A percentile compares a stretch with the other conserved stretches of the same genome.
Evolutionary conservation across 2,113 vertebrate genomes (phyloP).

Genomic region (Pristiophorus japonicus): DNA sequence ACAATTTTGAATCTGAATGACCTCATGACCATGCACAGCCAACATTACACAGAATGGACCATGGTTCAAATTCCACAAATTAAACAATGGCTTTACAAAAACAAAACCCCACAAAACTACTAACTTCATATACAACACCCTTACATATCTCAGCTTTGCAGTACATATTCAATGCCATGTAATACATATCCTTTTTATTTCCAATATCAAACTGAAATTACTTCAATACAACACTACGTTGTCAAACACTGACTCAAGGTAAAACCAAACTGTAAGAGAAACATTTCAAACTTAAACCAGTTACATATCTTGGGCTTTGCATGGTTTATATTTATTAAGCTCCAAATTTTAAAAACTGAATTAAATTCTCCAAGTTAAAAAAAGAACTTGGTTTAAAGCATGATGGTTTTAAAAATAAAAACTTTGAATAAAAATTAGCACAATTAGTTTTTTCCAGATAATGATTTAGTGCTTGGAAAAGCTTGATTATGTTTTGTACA

Average conservation of each 20-base stretch:
- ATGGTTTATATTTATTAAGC: slow-evolving; percentile 26
- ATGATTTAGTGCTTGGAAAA: slow-evolving; percentile 18
- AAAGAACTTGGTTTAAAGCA: slow-evolving; percentile 24
- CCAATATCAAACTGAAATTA: slow-evolving; percentile 41
- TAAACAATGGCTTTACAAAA: slow-evolving; percentile 52
- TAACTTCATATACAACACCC: slow-evolving; percentile 56
- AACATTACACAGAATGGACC: slow-evolving; percentile 58
- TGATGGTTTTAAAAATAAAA: slow-evolving; percentile 38
- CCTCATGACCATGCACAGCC: slow-evolving; percentile 59
- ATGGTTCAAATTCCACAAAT: slow-evolving; percentile 55
- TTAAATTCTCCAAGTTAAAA: slow-evolving; percentile 38
- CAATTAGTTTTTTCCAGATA: slow-evolving; percentile 30
- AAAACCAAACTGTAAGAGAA: slow-evolving; percentile 51
- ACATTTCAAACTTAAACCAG: slow-evolving; percentile 49
- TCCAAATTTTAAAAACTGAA: slow-evolving; percentile 37
- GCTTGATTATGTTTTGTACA: slow-evolving; percentile 16
- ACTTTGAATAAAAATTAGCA: slow-evolving; percentile 42
- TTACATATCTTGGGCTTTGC: slow-evolving; percentile 38
- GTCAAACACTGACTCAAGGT: slow-evolving; percentile 51
- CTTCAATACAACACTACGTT: slow-evolving; percentile 45
- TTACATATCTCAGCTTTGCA: slow-evolving; percentile 53
- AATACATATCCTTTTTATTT: slow-evolving; percentile 48
- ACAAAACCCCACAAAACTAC: slow-evolving; percentile 53
- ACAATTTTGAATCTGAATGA: slow-evolving; percentile 46
- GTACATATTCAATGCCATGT: slow-evolving; percentile 49